Base-by-base conservation (phyloP, 2,888 invertebrate genomes). In the Agrotis segetum region DNA sequence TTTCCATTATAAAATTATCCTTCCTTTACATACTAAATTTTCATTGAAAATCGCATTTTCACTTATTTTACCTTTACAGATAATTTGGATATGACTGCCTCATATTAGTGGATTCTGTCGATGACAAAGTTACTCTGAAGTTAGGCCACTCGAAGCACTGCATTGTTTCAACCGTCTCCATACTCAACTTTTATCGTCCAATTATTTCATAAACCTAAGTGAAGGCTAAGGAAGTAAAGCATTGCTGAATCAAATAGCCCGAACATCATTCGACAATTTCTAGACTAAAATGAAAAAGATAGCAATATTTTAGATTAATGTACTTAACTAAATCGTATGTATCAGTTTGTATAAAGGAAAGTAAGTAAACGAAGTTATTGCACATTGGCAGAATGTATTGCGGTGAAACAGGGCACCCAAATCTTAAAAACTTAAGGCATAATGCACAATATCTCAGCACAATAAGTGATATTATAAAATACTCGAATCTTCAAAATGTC, bases 301-400 rank as follows among this genome's bases (percentile, higher is more conserved):
- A 96, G 96, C 96, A 96, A 96, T 96, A 96, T 95, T 94, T 94
- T 95, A 96, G 96, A 94, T 85, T 96, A 96, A 95, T 94, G 91
- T 96, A 40, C 40, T 40, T 40, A 94, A 93, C 93, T 93, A 94
- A 95, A 94, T 94, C 91, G 92, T 94, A 94, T 92, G 91, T 95
- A 95, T 95, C 95, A 94, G 95, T 95, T 96, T 95, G 93, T 95
- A 94, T 95, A 95, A 95, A 93, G 90, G 89, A 90, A 92, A 91
- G 90, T 93, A 92, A 92, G 90, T 91, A 90, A 92, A 92, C 88
- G 90, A 92, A 91, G 88, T 92, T 90, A 92, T 91, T 93, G 95
- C 95, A 94, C 96, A 91, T 92, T 92, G 92, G 90, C 92, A 91
- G 90, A 91, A 87, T 87, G 90, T 90, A 91, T 88, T 87, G 93